Conservation (phyloP, 2,888 invertebrate species). For the Gryllus longicercus region DNA sequence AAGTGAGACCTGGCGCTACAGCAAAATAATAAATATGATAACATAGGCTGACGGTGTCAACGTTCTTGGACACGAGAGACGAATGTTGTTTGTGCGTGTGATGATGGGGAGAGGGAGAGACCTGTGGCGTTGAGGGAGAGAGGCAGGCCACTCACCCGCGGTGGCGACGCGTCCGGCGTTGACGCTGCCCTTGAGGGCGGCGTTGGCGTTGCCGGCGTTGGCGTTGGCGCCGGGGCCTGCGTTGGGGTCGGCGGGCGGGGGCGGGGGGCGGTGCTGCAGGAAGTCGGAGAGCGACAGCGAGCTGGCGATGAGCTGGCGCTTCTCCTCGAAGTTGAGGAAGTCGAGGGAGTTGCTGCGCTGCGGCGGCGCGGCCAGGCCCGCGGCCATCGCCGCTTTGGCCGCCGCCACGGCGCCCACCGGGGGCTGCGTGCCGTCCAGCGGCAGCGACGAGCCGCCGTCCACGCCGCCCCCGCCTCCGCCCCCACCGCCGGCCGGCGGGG, state of each 20-base stretch:
- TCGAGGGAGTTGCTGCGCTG: slow-evolving; percentile 52
- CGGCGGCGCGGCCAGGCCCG: slow-evolving; percentile 12
- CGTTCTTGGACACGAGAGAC: too few species aligned
- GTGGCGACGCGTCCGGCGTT: background rate
- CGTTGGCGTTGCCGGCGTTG: background rate
- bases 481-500: background rate
- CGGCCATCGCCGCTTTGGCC: background rate
- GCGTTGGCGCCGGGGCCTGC: background rate
- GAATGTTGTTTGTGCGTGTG: too few species aligned
- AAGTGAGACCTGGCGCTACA: too few species aligned
- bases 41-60: too few species aligned
- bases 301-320: slow-evolving; percentile 82
- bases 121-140: background rate
- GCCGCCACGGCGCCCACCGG: slow-evolving; percentile 23
- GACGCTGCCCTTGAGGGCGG: too few species aligned
- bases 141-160: background rate
- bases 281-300: slow-evolving; percentile 84
- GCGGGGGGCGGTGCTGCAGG: slow-evolving; percentile 56
- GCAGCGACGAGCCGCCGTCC: background rate
- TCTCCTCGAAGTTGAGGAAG: slow-evolving; percentile 88
- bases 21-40: too few species aligned
- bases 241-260: slow-evolving; percentile 44
- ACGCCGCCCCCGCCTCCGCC: background rate
- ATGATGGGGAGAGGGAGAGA: too few species aligned
- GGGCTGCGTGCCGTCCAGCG: background rate